Conservation (phyloP, 2,113 vertebrate species). For the Tyto alba region DNA sequence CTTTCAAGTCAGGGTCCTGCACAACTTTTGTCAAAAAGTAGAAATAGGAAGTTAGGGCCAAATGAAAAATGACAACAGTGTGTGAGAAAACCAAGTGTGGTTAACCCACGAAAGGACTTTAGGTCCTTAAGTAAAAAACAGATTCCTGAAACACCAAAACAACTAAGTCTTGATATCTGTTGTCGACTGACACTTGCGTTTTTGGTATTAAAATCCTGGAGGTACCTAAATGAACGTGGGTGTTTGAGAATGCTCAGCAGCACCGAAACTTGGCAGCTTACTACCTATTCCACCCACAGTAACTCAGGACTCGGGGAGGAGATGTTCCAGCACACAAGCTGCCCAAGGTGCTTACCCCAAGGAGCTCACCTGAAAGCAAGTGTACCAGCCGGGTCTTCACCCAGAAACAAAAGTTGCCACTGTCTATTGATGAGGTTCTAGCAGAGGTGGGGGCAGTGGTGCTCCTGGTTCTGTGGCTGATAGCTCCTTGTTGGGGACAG, state of each 20-base stretch:
- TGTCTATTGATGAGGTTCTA: not conserved
- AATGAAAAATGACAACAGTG: not conserved
- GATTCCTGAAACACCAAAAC: not conserved
- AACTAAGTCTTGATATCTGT: not conserved
- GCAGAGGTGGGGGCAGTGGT: not conserved
- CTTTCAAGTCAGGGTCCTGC: not conserved
- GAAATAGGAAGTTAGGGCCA: not conserved
- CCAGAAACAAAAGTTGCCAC: not conserved
- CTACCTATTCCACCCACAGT: not conserved
- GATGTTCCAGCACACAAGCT: not conserved
- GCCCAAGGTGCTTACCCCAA: not conserved
- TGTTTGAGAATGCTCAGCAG: not conserved
- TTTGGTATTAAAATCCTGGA: not conserved
- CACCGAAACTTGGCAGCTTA: not conserved
- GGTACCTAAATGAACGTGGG: not conserved
- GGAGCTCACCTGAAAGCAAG: not conserved
- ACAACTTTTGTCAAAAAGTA: not conserved
- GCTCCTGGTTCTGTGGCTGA: not conserved
- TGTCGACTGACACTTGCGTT: not conserved
- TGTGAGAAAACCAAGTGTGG: not conserved
- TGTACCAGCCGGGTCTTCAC: not conserved
- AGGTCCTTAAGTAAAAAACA: not conserved
- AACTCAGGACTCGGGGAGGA: not conserved
- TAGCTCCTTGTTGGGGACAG: not conserved
- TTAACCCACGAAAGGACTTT: not conserved